Percentiles rank a stretch among this genome's conserved stretches.
Conservation (phyloP, 2,797 vertebrate species). For the Cirrhinus molitorella region DNA sequence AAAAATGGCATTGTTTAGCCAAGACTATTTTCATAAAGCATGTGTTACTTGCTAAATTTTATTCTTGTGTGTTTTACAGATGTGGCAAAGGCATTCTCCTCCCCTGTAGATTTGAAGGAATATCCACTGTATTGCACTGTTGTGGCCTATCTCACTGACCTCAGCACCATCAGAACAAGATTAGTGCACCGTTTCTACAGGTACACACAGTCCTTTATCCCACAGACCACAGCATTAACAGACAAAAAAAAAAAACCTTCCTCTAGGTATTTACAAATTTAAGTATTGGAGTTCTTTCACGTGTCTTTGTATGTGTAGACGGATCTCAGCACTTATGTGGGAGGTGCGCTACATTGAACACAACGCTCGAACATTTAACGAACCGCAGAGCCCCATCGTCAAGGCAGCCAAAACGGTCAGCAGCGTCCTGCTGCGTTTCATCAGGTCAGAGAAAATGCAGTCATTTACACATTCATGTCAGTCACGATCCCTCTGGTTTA, state of each 20-base stretch:
- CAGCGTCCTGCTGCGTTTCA: conserved; percentile 92
- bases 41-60: conserved; percentile 15
- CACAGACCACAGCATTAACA: neutral
- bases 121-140: conserved; percentile 97
- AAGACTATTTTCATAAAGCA: neutral
- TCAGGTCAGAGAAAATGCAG: conserved; percentile 82
- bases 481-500: neutral
- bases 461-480: neutral
- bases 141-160: conserved; percentile 95
- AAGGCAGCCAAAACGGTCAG: conserved; percentile 94
- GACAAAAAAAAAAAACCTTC: neutral
- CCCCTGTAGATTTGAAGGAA: conserved; percentile 92
- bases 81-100: conserved; percentile 90
- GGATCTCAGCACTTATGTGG: conserved; percentile 99
- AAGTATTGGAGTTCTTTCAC: neutral
- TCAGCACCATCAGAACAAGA: conserved; percentile 91
- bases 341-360: conserved; percentile 98
- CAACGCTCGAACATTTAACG: conserved; percentile 97
- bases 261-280: neutral
- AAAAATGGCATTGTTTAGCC: neutral
- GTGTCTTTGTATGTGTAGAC: conserved; percentile 74
- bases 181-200: conserved; percentile 97
- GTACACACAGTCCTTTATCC: conserved; percentile 68
- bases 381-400: conserved; percentile 97
- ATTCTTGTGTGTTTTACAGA: conserved; percentile 76